phyloP scores from a whole-genome alignment of 2,113 vertebrate species.

The Urocynchramus pylzowi region DNA sequence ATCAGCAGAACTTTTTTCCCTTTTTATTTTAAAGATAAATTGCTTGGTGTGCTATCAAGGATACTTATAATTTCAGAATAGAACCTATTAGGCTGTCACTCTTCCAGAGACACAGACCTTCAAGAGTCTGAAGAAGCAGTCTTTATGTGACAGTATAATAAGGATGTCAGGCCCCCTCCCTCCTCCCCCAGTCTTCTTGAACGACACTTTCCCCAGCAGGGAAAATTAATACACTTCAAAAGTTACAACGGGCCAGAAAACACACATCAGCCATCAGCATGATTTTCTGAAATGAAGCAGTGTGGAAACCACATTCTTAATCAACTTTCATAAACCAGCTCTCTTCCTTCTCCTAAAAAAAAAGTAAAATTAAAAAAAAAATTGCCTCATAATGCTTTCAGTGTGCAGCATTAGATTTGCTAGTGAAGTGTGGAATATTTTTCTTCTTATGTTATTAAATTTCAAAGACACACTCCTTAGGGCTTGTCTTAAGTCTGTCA shows the following conservation, averaged over 20 bases:
- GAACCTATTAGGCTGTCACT: conserved; percentile 72
- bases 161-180: conserved; percentile 58
- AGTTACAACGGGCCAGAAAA: conserved; percentile 45
- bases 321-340: conserved; percentile 5
- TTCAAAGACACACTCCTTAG: conserved; percentile 38
- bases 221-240: conserved; percentile 68
- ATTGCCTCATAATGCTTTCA: neutral
- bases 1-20: conserved; percentile 33
- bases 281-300: conserved; percentile 50
- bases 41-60: conserved; percentile 61
- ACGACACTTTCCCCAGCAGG: conserved; percentile 53
- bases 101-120: conserved; percentile 68
- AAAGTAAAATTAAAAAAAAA: neutral
- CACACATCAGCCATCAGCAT: conserved; percentile 24
- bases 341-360: neutral
- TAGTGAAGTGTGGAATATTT: conserved; percentile 13
- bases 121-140: conserved; percentile 56
- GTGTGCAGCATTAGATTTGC: neutral
- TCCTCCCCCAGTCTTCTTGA: conserved; percentile 35
- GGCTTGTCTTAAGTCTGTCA: conserved; percentile 53
- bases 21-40: conserved; percentile 69
- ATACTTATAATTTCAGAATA: conserved; percentile 71
- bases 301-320: conserved; percentile 55
- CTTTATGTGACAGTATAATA: conserved; percentile 72
- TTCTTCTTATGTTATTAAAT: conserved; percentile 57